Percentiles rank a stretch among this genome's conserved stretches.
Conservation (phyloP, 2,113 vertebrate species). For the Melanotaenia duboulayi region DNA sequence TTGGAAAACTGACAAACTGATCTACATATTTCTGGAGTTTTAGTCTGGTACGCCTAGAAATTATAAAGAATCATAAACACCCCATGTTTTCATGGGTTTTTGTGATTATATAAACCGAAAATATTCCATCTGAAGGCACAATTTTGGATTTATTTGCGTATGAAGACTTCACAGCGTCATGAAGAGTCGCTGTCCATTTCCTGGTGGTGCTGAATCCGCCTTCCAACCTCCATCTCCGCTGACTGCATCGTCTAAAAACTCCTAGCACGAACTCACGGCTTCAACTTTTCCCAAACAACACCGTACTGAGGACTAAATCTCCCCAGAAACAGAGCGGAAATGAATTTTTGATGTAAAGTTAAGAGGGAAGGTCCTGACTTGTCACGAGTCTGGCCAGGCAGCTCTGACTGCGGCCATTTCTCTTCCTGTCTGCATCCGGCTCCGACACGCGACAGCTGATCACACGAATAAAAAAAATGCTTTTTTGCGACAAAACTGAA, state of each 20-base stretch:
- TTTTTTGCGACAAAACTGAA: background rate
- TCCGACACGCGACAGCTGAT: background rate
- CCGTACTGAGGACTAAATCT: constrained; percentile 7
- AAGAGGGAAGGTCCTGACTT: constrained; percentile 25
- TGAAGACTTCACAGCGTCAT: background rate
- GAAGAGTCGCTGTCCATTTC: constrained; percentile 70
- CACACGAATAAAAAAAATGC: background rate
- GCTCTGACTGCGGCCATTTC: constrained; percentile 35
- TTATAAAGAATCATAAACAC: too few relatives aligned
- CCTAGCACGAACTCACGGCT: background rate
- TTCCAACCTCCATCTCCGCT: background rate
- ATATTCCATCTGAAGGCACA: too few relatives aligned
- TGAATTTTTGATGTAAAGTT: constrained; percentile 49
- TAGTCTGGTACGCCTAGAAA: too few relatives aligned
- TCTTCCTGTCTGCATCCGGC: background rate
- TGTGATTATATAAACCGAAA: background rate
- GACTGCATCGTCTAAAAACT: background rate
- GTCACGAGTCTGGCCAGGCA: constrained; percentile 10
- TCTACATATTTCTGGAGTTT: too few relatives aligned
- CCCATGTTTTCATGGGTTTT: too few relatives aligned
- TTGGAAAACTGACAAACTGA: too few relatives aligned
- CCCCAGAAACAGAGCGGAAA: constrained; percentile 36
- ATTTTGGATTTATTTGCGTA: too few relatives aligned
- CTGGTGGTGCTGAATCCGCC: constrained; percentile 72
- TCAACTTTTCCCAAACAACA: background rate